Evolutionary conservation across 2,797 vertebrate species (phyloP), one percentile per base, ranked within the genome.

Genomic region (Pangasius krempfi): DNA sequence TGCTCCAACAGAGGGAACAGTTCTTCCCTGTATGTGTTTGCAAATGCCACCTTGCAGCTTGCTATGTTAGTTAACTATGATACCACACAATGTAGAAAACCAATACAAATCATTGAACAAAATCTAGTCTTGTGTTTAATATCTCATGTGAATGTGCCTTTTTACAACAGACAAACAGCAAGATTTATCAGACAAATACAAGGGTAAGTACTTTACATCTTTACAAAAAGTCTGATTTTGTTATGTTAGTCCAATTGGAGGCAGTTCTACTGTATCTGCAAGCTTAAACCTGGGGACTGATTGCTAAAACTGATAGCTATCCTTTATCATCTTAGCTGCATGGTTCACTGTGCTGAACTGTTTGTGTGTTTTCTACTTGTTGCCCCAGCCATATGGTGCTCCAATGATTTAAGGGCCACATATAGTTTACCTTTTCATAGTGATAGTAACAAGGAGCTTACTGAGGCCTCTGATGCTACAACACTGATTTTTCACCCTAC

Each of bases 391-490:
- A 33, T 54, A 4, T 79, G n/a, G 50, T 4, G 50, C 76, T 4
- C 27, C 27, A 78, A 16, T 78, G 75, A 78, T 4, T 18, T 27
- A 47, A 12, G 44, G 83, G 94, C 94, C 94, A 95, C 94, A 93
- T 96, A 94, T 94, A 94, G 88, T 93, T 94, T 92, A 95, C 94
- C 95, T 91, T 92, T 93, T 93, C 94, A 93, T 92, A 89, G 91
- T 93, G 94, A 95, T 96, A 94, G 93, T 92, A 94, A 92, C 94
- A 95, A 95, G 93, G 87, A 95, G 95, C 95, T 95, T 95, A 95
- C 84, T 73, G 30, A 60, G 81, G 20, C 73, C 85, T 92, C 94
- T 95, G 95, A 95, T 94, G 90, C 75, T 68, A 91, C 93, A 94
- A 93, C 93, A 94, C 93, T 93, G 94, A 94, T 94, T 93, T 94